Base-by-base conservation (phyloP, 1,140 invertebrate species). In the Catajapyx aquilonaris region DNA sequence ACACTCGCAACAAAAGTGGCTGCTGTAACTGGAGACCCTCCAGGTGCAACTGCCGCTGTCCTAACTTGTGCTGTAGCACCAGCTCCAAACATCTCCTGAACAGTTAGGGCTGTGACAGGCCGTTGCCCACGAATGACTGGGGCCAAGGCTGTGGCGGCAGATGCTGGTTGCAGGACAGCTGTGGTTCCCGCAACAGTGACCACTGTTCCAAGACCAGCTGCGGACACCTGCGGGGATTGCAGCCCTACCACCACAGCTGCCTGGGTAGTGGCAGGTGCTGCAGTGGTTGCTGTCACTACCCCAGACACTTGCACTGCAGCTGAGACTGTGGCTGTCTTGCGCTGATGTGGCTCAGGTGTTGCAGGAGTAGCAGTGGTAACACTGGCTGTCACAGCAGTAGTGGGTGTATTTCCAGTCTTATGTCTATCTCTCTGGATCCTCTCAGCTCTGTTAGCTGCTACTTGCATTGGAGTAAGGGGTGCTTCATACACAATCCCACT, bases 401-500 rank as follows among this genome's bases (percentile, higher is more conserved):
- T 51, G 18, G 46, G n/a, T n/a, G n/a, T n/a, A n/a, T 28, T 28
- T 9, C 23, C 23, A 13, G 23, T 28, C 13, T 28, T 28, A 13
- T 28, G 13, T 9, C 23, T 28, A 9, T 90, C 45, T 87, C 83
- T 46, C 76, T 69, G 0, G 72, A 88, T 74, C 40, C 84, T 62
- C 47, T 93, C 87, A 2, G 80, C 81, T 45, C 85, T 64, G 35
- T 73, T 73, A 5, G 71, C 64, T 2, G 87, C 87, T 21, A 94
- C 78, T 45, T 86, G 76, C 45, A 77, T 69, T 0, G 87, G 87
- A 38, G 70, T 68, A 15, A 86, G 57, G 1, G 87, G 87, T 42
- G 65, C 67, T 44, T 95, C 88, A 48, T 88, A 84, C 48, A 73
- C 72, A 33, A 96, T 80, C 4, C 77, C 77, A 52, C 70, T 75